These are phyloP conservation scores for Tautogolabrus adspersus DNA, from an alignment of 2,113 vertebrate species.

Conservation along the genomic window DNA sequence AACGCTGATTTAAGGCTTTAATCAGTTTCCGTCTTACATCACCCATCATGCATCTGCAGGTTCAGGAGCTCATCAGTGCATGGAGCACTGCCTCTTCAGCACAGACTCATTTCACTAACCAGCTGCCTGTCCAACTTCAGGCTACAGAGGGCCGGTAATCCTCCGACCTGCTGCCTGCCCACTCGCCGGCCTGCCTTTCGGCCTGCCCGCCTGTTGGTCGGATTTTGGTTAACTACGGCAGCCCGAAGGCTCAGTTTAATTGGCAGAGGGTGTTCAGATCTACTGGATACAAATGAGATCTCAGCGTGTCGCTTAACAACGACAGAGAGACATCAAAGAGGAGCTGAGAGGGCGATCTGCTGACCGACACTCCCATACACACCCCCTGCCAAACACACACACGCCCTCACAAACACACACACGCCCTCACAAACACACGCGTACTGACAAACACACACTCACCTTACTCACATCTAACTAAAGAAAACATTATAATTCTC, in stretches of 20 bases:
- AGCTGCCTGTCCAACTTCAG: slow-evolving; percentile 4
- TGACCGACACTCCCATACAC: slow-evolving; percentile 15
- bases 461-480: neutral
- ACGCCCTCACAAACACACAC: slow-evolving; percentile 3
- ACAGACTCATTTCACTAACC: neutral
- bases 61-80: too few species aligned
- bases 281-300: slow-evolving; percentile 29
- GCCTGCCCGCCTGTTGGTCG: neutral
- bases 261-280: slow-evolving; percentile 26
- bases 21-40: too few species aligned
- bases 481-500: too few species aligned
- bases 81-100: too few species aligned
- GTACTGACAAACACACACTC: neutral
- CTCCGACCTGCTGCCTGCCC: slow-evolving; percentile 19
- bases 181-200: neutral
- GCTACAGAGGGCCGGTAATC: slow-evolving; percentile 32
- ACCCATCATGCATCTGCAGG: too few species aligned
- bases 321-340: slow-evolving; percentile 35
- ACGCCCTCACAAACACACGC: neutral
- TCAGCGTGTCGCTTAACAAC: slow-evolving; percentile 22
- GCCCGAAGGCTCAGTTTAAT: slow-evolving; percentile 46
- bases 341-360: slow-evolving; percentile 19
- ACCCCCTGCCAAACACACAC: slow-evolving; percentile 23
- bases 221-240: slow-evolving; percentile 22
- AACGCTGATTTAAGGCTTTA: too few species aligned